Conservation (phyloP, 2,888 invertebrate species). For the Leptopilina syphax region DNA sequence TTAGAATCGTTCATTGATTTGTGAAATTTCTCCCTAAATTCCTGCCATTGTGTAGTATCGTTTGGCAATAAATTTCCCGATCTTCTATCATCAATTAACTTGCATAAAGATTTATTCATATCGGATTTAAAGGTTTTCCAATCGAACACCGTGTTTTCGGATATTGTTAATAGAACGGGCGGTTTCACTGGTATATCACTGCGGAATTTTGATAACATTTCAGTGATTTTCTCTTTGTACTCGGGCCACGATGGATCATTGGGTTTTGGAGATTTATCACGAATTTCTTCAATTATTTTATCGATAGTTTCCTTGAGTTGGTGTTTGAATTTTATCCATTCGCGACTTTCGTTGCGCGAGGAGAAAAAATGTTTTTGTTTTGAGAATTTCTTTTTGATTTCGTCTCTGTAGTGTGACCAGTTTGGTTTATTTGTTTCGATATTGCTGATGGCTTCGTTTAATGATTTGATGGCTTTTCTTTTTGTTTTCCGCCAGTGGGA, state of each 20-base stretch:
- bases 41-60: constrained; percentile 22
- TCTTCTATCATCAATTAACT: background rate
- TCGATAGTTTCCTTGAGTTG: constrained; percentile 54
- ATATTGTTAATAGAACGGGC: constrained; percentile 10
- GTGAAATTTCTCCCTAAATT: constrained; percentile 29
- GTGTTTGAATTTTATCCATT: constrained; percentile 55
- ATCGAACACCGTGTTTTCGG: constrained; percentile 8
- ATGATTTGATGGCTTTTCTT: constrained; percentile 48
- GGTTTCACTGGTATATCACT: background rate
- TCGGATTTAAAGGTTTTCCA: constrained; percentile 32
- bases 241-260: constrained; percentile 54
- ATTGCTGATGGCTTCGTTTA: constrained; percentile 50
- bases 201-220: background rate
- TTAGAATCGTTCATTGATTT: constrained; percentile 25
- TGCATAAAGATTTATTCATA: constrained; percentile 5
- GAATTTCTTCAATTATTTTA: constrained; percentile 50
- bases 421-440: constrained; percentile 56
- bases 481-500: constrained; percentile 53
- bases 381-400: constrained; percentile 51
- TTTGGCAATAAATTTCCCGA: background rate
- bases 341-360: constrained; percentile 38
- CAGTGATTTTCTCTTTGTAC: constrained; percentile 22
- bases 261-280: constrained; percentile 48
- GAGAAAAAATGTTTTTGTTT: constrained; percentile 32
- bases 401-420: constrained; percentile 51